These are phyloP conservation scores for Florisuga fusca DNA, from an alignment of 2,797 vertebrate genomes.

Conservation along the genomic window DNA sequence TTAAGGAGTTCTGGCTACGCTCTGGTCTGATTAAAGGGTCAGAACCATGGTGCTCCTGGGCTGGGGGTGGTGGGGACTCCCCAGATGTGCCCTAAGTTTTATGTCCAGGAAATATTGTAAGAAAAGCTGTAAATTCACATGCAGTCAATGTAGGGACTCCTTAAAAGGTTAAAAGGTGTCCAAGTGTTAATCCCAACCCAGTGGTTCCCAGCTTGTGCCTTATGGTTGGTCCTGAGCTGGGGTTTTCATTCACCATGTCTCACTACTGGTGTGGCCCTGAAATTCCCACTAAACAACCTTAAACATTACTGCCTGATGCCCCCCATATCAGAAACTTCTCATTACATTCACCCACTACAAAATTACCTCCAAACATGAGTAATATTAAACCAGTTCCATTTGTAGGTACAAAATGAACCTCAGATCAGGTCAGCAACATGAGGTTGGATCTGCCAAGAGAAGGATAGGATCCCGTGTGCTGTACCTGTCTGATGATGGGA, in stretches of 20 bases:
- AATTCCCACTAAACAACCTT: background rate
- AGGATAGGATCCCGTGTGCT: too few species aligned
- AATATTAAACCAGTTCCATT: background rate
- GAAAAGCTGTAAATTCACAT: background rate
- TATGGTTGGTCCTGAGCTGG: background rate
- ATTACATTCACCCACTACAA: fast-evolving
- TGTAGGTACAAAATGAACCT: background rate
- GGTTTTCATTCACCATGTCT: background rate
- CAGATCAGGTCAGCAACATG: background rate
- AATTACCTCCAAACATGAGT: background rate
- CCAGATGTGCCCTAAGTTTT: background rate
- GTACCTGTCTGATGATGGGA: background rate
- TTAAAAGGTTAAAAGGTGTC: background rate
- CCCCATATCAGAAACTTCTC: background rate
- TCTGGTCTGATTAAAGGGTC: background rate
- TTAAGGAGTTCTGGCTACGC: background rate
- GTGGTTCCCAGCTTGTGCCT: background rate
- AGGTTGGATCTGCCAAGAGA: background rate
- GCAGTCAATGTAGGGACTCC: background rate
- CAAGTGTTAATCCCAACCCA: background rate
- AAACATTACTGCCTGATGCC: background rate
- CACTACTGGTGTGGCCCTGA: background rate
- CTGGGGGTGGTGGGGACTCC: background rate
- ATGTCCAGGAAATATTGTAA: background rate
- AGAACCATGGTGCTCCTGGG: background rate